Base-by-base conservation (phyloP, 1,140 invertebrate species). In the Panagrolaimus sp. region DNA sequence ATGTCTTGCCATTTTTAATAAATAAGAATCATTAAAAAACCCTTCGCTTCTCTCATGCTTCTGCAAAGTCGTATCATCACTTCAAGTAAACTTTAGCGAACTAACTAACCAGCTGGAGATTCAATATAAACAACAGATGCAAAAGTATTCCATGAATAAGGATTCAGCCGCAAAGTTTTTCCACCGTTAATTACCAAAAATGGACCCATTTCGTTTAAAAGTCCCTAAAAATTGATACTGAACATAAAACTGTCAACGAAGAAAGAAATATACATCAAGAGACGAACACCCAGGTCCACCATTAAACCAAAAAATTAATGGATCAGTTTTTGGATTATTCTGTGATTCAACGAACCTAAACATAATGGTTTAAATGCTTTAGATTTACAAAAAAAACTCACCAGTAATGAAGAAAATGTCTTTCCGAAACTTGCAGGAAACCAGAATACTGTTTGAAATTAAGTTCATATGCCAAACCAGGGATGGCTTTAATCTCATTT, bases 111-210 rank as follows among this genome's bases (percentile, higher is more conserved):
- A 43, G 84, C 85, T 63, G 87, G 87, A 13, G 86, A 79, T 72
- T 87, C 87, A 31, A 87, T 65, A 71, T 84, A 87, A 5, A 87
- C 48, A 25, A 94, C 90, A 82, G 91, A 93, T n/a, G 20, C 51
- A 20, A 72, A 69, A 48, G 72, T 82, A 71, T 87, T 87, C 87
- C 87, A 87, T 47, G 83, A 20, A 63, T 63, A 2, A 9, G 42
- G 42, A 44, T 63, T 38, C 44, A 77, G 69, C 9, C 69, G 65
- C 0, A 86, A 66, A 7, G 75, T 83, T 65, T 78, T 78, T 14
- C 84, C 84, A 70, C 81, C 74, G 51, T 65, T 43, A 27, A 73
- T 76, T 8, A 84, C 74, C 44, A 73, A 72, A 68, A 83, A 86
- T 27, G 87, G 87, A 14, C 86, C 86, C 73, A 84, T 77, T 75